Conservation (phyloP, 2,888 invertebrate genomes). For the Nephrotoma guestfalica region DNA sequence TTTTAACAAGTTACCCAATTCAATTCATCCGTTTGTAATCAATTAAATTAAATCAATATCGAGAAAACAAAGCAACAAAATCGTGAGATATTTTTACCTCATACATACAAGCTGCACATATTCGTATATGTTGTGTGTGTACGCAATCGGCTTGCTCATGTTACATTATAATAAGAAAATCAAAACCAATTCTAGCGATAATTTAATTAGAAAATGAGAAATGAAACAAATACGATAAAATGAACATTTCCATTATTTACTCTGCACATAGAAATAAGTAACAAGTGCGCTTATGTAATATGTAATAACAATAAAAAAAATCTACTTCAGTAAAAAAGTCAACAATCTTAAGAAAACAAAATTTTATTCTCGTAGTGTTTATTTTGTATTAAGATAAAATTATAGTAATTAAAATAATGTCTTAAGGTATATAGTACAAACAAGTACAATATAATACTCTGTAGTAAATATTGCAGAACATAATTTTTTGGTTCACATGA, state of each 20-base stretch:
- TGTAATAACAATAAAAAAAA: neutral
- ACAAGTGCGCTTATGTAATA: neutral
- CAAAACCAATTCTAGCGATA: neutral
- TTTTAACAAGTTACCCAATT: neutral
- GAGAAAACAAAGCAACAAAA: neutral
- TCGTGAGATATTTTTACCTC: neutral
- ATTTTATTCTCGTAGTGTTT: neutral
- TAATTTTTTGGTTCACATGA: neutral
- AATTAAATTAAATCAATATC: neutral
- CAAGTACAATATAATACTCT: neutral
- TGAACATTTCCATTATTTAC: neutral
- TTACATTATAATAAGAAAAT: neutral
- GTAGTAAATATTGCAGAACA: neutral
- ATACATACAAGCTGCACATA: neutral
- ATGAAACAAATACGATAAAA: neutral
- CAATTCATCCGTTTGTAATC: neutral
- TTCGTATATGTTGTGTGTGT: neutral
- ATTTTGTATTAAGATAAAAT: neutral
- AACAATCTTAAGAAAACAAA: neutral
- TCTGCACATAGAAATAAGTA: neutral
- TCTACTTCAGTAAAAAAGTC: neutral
- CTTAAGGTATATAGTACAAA: neutral
- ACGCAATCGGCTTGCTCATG: neutral
- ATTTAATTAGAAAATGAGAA: neutral
- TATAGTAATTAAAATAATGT: neutral